Base-by-base conservation (phyloP, 2,888 invertebrate genomes). In the Microchrysa polita region DNA sequence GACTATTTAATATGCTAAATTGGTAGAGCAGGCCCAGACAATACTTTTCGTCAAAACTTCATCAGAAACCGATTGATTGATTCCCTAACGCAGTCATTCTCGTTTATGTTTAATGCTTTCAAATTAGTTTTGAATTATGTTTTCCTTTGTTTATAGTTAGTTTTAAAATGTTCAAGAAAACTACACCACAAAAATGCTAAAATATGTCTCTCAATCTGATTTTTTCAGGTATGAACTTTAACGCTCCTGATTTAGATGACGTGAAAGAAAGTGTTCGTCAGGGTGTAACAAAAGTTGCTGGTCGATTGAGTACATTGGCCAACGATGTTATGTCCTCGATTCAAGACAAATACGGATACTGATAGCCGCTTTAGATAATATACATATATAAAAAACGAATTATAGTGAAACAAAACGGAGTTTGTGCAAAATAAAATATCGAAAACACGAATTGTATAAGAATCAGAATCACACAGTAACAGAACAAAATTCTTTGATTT, bases 211-310 rank as follows among this genome's bases (percentile, higher is more conserved):
- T n/a, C n/a, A n/a, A n/a, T n/a, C n/a, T n/a, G n/a, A n/a, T 23
- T 65, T 52, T 76, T 75, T 14, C 34, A 83, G 83, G 82, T 22
- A 79, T 81, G 18, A 83, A 85, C 77, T 86, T 87, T 76, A 87
- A 88, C 80, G 86, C 90, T 67, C 91, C 91, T 0, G 98, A 99
- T 85, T 89, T 99, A 76, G 95, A 97, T 78, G 98, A 98, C 81
- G 96, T 99, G 52, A 95, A 94, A 83, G 99, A 99, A 86, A 96
- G 97, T 77, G 97, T 99, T 44, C 92, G 94, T 80, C 94, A 96
- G 82, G 98, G 99, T 75, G 98, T 99, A 73, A 96, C 96, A 78
- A 95, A 95, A 87, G 98, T 99, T 77, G 98, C 98, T 67, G 98
- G 96, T n/a, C 93, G 93, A 81, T 87, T 99, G 76, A 97, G 98